phyloP scores from a whole-genome alignment of 2,113 vertebrate genomes.

The Argyrosomus japonicus region DNA sequence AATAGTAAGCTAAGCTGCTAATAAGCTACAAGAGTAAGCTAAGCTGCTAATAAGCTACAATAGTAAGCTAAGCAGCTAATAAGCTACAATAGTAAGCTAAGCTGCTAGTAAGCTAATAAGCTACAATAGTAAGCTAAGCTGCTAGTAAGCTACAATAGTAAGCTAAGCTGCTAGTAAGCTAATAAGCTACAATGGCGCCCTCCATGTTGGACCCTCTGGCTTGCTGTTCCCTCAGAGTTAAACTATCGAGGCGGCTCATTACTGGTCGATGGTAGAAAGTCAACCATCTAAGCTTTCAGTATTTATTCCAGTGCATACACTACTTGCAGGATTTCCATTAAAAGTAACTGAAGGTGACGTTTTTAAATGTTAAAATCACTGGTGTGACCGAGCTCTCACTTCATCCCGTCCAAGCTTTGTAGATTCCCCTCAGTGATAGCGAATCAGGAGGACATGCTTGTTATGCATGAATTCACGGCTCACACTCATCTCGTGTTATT shows the following conservation, averaged over 20 bases:
- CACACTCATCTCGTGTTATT: slow-evolving; percentile 53
- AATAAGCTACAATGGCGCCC: not conserved
- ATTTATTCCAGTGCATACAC: not conserved
- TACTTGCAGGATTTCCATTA: not conserved
- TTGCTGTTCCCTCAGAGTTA: not conserved
- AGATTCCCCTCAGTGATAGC: not conserved
- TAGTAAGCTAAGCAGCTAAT: no score
- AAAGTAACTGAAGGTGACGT: not conserved
- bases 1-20: no score
- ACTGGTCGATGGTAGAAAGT: not conserved
- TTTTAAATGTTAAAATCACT: not conserved
- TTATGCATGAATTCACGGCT: slow-evolving; percentile 55
- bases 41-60: no score
- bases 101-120: no score
- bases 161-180: no score
- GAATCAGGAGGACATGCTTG: slow-evolving; percentile 37
- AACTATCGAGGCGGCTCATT: not conserved
- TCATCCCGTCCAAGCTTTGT: not conserved
- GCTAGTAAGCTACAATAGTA: no score
- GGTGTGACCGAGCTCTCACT: not conserved
- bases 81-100: no score
- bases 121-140: no score
- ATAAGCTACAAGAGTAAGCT: no score
- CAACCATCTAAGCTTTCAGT: no score
- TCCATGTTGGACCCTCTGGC: not conserved